Percentiles rank a stretch among this genome's conserved stretches.
Evolutionary conservation across 2,888 invertebrate species (phyloP).

Genomic region (Dolomedes plantarius): DNA sequence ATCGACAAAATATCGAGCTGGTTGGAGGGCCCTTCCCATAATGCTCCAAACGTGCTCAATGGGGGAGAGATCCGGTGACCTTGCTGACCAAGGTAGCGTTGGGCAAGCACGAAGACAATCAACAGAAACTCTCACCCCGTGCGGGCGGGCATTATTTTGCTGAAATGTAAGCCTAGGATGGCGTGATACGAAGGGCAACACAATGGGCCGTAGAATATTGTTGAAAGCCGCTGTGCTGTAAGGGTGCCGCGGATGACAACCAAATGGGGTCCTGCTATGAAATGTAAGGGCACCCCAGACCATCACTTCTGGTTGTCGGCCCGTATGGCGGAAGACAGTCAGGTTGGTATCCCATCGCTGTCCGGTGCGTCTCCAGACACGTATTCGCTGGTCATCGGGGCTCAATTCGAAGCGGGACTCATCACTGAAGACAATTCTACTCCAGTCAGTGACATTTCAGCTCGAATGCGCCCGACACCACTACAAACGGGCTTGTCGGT

Average conservation of each 20-base stretch:
- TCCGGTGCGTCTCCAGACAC: neutral
- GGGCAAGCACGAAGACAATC: too few species aligned
- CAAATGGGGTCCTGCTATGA: neutral
- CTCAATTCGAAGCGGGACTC: neutral
- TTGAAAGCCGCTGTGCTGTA: neutral
- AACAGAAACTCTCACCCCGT: too few species aligned
- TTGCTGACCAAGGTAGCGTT: too few species aligned
- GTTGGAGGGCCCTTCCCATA: too few species aligned
- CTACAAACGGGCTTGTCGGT: neutral
- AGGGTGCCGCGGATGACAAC: neutral
- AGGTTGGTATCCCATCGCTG: neutral
- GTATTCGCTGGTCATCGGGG: neutral
- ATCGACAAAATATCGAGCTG: too few species aligned
- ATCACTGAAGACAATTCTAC: neutral
- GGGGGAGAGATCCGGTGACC: too few species aligned
- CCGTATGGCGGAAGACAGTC: neutral
- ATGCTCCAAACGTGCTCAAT: too few species aligned
- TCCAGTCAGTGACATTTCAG: neutral
- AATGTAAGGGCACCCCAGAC: neutral
- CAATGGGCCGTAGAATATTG: too few species aligned
- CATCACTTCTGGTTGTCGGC: neutral
- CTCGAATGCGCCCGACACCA: neutral
- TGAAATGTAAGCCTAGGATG: too few species aligned
- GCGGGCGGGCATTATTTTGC: too few species aligned
- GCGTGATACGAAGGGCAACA: too few species aligned